phyloP scores from a whole-genome alignment of 1,140 invertebrate species.

The Cardiocondyla obscurior region DNA sequence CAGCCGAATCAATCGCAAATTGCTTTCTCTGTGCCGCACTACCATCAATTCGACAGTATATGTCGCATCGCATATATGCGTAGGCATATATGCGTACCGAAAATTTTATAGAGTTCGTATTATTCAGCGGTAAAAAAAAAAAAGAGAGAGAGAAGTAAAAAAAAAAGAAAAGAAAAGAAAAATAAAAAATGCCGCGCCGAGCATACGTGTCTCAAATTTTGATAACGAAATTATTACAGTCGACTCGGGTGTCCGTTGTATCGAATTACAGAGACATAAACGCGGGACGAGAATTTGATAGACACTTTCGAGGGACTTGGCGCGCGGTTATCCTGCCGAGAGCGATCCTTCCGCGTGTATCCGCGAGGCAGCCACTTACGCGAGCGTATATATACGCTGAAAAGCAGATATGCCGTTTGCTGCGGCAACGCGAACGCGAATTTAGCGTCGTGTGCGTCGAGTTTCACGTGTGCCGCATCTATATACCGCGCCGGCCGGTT shows the following conservation, averaged over 20 bases:
- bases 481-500: no score
- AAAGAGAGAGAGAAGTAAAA: no score
- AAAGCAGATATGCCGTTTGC: no score
- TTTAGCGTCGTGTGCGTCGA: no score
- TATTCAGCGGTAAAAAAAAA: background rate
- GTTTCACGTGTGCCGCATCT: no score
- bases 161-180: background rate
- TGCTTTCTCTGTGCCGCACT: constrained; percentile 47
- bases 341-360: constrained; percentile 39
- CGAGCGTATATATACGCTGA: constrained; percentile 28
- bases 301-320: constrained; percentile 31
- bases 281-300: background rate
- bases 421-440: no score
- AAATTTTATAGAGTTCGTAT: constrained; percentile 16
- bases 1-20: constrained; percentile 66
- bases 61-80: constrained; percentile 17
- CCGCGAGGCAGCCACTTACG: constrained; percentile 24
- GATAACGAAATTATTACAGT: constrained; percentile 18
- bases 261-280: constrained; percentile 6
- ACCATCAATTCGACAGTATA: constrained; percentile 14
- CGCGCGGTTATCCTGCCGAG: background rate
- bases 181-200: background rate
- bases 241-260: background rate
- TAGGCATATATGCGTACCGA: background rate
- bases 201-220: constrained; percentile 23